Conservation (phyloP, 30 jellyfish, hydroid and myxozoan species). For the Aurelia aurita complex sp. Pacific region DNA sequence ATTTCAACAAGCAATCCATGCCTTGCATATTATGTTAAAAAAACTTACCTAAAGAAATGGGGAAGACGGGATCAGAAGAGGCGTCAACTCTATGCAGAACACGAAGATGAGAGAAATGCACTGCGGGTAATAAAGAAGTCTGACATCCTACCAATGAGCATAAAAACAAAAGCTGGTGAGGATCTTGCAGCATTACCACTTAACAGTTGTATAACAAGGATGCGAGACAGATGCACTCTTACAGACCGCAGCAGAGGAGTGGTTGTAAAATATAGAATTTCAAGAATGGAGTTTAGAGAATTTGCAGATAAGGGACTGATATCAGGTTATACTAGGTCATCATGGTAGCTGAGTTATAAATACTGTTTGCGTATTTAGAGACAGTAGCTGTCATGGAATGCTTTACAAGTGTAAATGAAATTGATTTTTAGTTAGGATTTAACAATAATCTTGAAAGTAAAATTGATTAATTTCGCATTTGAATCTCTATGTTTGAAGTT, state of each 20-base stretch:
- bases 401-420: neutral
- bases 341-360: slow-evolving; percentile 61
- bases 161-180: slow-evolving; percentile 88
- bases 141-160: slow-evolving; percentile 78
- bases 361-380: neutral
- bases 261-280: slow-evolving; percentile 79
- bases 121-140: slow-evolving; percentile 76
- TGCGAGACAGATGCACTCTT: slow-evolving; percentile 87
- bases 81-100: slow-evolving; percentile 78
- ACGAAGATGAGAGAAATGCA: slow-evolving; percentile 78
- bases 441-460: too few species aligned
- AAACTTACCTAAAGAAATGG: slow-evolving; percentile 86
- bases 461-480: too few species aligned
- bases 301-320: slow-evolving; percentile 93
- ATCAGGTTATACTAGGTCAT: slow-evolving; percentile 85
- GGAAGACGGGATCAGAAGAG: slow-evolving; percentile 97
- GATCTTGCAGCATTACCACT: slow-evolving; percentile 77
- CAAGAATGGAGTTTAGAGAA: slow-evolving; percentile 89
- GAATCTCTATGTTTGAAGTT: too few species aligned
- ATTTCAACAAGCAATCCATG: slow-evolving; percentile 50
- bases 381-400: neutral
- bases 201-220: slow-evolving; percentile 80
- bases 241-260: slow-evolving; percentile 88
- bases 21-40: slow-evolving; percentile 71
- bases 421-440: neutral